Base-by-base conservation (phyloP, 2,113 vertebrate genomes). In the Aleadryas rufinucha region DNA sequence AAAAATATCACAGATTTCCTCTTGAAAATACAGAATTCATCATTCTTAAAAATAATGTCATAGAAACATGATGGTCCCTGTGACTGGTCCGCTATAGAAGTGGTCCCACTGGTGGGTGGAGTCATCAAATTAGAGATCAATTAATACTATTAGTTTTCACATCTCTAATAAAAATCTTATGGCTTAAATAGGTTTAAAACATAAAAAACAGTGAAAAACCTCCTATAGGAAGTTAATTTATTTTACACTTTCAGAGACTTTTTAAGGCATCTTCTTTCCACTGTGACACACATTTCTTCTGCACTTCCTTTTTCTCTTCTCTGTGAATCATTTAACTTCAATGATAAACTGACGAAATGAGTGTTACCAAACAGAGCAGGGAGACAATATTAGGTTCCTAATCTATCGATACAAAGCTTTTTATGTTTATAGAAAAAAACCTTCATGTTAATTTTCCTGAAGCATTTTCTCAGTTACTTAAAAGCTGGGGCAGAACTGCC, bases 371-470 rank as follows among this genome's bases (percentile, higher is more conserved):
- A 78, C 33, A 52, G 41, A 84, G 41, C 27, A 89, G 31, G 21
- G 41, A 33, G 91, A n/a, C 47, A 80, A 47, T 82, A 74, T 52
- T 65, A 79, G 64, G 13, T 82, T 83, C 60, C 17, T 80, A 74
- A 91, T 94, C 35, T 74, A 74, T 88, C 78, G 71, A 88, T 63
- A 79, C 7, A 88, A 87, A 88, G 24, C 16, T 87, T 87, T 96
- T 87, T 75, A 71, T 71, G 50, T 92, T 27, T 61, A 44, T 4
- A 60, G 66, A 74, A 88, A 66, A 49, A 49, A 91, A 63, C 21
- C 16, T 77, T 9, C 13, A 24, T 45, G 7, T 63, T 71, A 52
- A 26, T 37, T 79, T 71, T 42, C 20, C 42, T 81, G 44, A 23
- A 2, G 1, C 16, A 61, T 84, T 90, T 84, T 60, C 33, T 81